Evolutionary conservation across 2,888 invertebrate species (phyloP), one percentile per base, ranked within the genome.

Genomic region (Marronus borbonicus): DNA sequence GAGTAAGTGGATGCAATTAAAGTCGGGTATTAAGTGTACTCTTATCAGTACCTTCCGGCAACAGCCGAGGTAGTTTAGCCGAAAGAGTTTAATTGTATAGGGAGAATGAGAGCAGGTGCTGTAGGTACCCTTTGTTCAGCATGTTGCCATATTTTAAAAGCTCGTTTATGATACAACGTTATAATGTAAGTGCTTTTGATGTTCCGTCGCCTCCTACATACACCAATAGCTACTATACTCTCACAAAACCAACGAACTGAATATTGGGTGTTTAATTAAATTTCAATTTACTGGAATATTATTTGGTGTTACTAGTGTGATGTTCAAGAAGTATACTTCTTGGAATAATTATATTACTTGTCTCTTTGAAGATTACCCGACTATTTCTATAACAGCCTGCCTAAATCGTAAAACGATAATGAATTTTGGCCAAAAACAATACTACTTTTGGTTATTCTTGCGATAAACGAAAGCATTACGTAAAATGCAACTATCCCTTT

Each of bases 51-150:
- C 77, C 79, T 77, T 80, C 79, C 77, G 80, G 79, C 80, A 74
- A 17, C 76, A 68, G 24, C 74, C 66, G 68, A 62, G 70, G 76
- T 77, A 80, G 74, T 78, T 75, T 62, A 74, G 49, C 77, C 77
- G 78, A 79, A 79, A 80, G 80, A 80, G 80, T 80, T 80, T 80
- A 80, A 80, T 80, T 80, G 77, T 60, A 72, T 70, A 52, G 80
- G 77, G 75, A 79, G 79, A 74, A 80, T 75, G 80, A 77, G 69
- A 80, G 76, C 78, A 78, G 80, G 78, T 80, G 76, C 69, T 68
- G 52, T 49, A 77, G 66, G 78, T 60, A 64, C 44, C 75, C 80
- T 78, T 79, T 80, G 77, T 80, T 74, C 66, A 64, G 44, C 68
- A 69, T 78, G 78, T 76, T 76, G 62, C 72, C 76, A 70, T 76